A percentile compares a stretch with the other conserved stretches of the same genome.
phyloP scores from a whole-genome alignment of 2,797 vertebrate genomes.

The Columba guinea region DNA sequence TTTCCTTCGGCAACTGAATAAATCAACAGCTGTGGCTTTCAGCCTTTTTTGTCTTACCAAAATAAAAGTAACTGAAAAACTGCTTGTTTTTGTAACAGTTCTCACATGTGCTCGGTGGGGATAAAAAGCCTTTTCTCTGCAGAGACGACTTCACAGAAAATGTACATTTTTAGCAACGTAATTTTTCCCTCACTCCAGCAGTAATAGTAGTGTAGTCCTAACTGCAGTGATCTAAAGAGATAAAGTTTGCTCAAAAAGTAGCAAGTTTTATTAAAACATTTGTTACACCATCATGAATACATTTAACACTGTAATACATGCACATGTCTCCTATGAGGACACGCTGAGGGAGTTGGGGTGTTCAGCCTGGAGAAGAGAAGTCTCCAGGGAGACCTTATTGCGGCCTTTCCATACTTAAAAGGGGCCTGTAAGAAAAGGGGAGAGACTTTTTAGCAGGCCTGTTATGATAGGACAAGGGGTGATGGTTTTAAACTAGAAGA shows the following conservation, averaged over 20 bases:
- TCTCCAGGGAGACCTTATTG: too few species aligned
- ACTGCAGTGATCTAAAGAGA: not conserved
- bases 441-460: too few species aligned
- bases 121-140: not conserved
- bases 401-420: too few species aligned
- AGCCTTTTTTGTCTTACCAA: conserved; percentile 8
- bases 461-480: too few species aligned
- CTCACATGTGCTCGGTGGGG: not conserved
- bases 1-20: conserved; percentile 46
- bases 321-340: rapidly evolving
- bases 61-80: not conserved
- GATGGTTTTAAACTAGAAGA: too few species aligned
- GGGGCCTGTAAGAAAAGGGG: too few species aligned
- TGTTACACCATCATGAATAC: not conserved
- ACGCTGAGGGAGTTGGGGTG: too few species aligned
- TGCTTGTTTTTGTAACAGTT: not conserved
- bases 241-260: not conserved
- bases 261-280: not conserved
- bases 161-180: not conserved
- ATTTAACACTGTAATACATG: rapidly evolving
- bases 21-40: conserved; percentile 57
- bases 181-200: not conserved
- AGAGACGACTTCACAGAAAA: not conserved
- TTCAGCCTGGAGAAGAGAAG: too few species aligned
- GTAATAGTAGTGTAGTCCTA: not conserved